These are phyloP conservation scores for Pogoniulus pusillus DNA, from an alignment of 2,797 vertebrate species.

Conservation along the genomic window DNA sequence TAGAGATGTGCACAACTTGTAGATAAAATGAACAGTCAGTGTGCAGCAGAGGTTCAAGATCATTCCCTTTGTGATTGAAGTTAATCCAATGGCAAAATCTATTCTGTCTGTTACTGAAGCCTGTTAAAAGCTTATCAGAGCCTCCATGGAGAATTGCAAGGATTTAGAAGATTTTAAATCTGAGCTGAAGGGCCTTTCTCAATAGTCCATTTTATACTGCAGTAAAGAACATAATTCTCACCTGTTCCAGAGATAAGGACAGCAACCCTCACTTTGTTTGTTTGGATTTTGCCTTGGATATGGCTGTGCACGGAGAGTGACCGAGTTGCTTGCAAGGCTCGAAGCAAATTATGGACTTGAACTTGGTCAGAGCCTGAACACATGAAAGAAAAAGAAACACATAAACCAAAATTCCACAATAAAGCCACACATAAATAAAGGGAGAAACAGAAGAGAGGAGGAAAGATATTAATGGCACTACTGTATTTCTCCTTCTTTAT, in stretches of 20 bases:
- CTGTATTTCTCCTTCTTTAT: neutral
- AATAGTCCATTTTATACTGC: neutral
- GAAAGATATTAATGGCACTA: neutral
- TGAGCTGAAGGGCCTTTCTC: neutral
- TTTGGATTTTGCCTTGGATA: slow-evolving; percentile 64
- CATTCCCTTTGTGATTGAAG: neutral
- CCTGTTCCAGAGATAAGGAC: slow-evolving; percentile 97
- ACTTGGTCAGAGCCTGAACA: slow-evolving; percentile 71
- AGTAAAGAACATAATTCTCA: slow-evolving; percentile 55
- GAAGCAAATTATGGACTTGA: slow-evolving; percentile 72
- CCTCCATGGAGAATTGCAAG: neutral
- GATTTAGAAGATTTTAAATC: neutral
- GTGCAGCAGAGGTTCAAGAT: neutral
- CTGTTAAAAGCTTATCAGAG: neutral
- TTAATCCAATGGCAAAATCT: neutral
- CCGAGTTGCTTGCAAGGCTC: slow-evolving; percentile 60
- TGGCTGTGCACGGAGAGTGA: slow-evolving; percentile 11
- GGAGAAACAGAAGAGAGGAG: neutral
- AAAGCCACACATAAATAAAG: neutral
- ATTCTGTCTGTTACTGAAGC: neutral
- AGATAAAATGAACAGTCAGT: neutral
- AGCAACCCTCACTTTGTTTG: slow-evolving; percentile 80
- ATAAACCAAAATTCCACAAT: fast-evolving
- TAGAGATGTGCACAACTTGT: neutral
- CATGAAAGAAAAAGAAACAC: neutral